phyloP scores from a whole-genome alignment of 2,888 invertebrate species.

The Xestia sexstrigata region DNA sequence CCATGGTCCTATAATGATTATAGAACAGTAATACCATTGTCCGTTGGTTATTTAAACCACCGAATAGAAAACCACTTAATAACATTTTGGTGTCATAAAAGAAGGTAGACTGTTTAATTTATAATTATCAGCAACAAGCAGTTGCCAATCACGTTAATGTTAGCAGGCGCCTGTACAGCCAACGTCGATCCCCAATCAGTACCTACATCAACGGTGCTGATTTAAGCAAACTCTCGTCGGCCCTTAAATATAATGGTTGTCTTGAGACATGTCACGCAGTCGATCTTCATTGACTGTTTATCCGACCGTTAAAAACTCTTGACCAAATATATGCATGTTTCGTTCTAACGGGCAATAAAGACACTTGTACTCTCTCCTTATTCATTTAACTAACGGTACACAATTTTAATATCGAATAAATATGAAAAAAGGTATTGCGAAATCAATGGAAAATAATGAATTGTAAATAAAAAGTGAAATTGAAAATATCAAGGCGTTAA shows the following conservation, averaged over 20 bases:
- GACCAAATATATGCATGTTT: neutral
- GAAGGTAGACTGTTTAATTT: neutral
- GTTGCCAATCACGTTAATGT: neutral
- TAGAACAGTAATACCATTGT: neutral
- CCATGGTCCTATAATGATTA: neutral
- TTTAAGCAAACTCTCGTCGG: neutral
- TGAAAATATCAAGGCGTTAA: conserved; percentile 66
- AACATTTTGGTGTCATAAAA: neutral
- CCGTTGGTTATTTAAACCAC: neutral
- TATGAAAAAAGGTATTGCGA: neutral
- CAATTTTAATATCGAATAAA: neutral
- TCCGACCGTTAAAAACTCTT: neutral
- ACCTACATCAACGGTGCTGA: neutral
- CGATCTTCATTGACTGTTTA: neutral
- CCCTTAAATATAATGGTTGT: neutral
- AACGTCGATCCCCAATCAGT: neutral
- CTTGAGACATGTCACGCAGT: neutral
- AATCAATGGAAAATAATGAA: neutral
- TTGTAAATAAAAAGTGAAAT: conserved; percentile 59
- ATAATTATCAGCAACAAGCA: neutral
- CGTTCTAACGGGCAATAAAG: neutral
- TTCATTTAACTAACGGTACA: neutral
- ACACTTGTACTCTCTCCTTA: neutral
- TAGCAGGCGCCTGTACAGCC: neutral
- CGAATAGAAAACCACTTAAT: neutral